Evolutionary conservation across 2,797 vertebrate genomes (phyloP).

Genomic region (Nannoperca australis): DNA sequence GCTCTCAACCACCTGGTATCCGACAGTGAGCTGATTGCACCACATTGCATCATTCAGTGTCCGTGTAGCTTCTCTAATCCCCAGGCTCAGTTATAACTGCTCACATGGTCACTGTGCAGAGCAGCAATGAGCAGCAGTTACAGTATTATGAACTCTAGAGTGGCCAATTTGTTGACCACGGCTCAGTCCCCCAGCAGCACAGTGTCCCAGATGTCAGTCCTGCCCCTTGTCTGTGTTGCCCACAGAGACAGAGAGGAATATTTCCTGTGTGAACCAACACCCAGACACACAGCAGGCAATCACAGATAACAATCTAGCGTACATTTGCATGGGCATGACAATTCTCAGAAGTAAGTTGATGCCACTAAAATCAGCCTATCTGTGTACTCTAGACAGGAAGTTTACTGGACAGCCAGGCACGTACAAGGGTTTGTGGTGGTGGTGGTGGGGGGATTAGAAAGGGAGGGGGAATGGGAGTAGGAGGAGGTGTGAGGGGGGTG

Average conservation of each 20-base stretch:
- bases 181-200: slow-evolving; percentile 56
- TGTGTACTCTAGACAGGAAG: slow-evolving; percentile 84
- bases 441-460: slow-evolving; percentile 40
- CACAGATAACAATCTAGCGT: slow-evolving; percentile 76
- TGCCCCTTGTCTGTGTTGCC: slow-evolving; percentile 71
- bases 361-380: slow-evolving; percentile 81
- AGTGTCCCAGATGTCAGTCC: slow-evolving; percentile 72
- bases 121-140: slow-evolving; percentile 31
- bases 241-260: slow-evolving; percentile 75
- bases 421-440: slow-evolving; percentile 65
- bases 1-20: slow-evolving; percentile 46
- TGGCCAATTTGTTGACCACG: slow-evolving; percentile 55
- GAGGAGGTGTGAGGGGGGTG: too few relatives aligned
- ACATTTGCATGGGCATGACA: slow-evolving; percentile 75
- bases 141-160: slow-evolving; percentile 16
- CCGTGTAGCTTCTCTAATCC: slow-evolving; percentile 41
- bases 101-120: slow-evolving; percentile 58
- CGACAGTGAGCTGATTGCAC: slow-evolving; percentile 49
- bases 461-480: slow-evolving; percentile 15
- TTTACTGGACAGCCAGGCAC: slow-evolving; percentile 82
- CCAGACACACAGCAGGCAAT: slow-evolving; percentile 76
- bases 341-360: slow-evolving; percentile 80
- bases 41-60: slow-evolving; percentile 71
- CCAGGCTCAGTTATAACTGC: slow-evolving; percentile 27
- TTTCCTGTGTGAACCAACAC: slow-evolving; percentile 87